Percentiles rank a stretch among this genome's conserved stretches.
Conservation (phyloP, 2,797 vertebrate species). For the Enoplosus armatus region DNA sequence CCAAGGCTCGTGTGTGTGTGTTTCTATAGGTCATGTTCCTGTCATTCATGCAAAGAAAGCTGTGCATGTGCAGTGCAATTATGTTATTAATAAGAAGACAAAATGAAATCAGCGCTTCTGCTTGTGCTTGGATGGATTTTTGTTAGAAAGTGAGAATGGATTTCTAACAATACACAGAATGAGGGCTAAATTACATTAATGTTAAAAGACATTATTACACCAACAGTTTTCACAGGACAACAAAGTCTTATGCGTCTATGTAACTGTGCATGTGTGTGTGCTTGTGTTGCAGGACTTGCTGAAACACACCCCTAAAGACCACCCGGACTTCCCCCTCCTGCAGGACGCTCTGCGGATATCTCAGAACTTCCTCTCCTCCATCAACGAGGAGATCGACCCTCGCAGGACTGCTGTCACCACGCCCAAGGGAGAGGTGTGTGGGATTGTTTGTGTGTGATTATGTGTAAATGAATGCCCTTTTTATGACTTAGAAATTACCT, state of each 20-base stretch:
- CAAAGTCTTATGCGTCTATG: background rate
- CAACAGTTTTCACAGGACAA: background rate
- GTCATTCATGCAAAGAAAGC: slow-evolving; percentile 35
- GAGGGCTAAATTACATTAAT: background rate
- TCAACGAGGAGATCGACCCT: slow-evolving; percentile 98
- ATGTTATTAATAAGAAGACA: background rate
- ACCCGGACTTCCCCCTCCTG: slow-evolving; percentile 95
- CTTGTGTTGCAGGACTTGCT: slow-evolving; percentile 89
- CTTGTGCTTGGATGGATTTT: background rate
- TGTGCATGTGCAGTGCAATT: background rate
- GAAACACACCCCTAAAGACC: slow-evolving; percentile 97
- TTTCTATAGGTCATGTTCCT: slow-evolving; percentile 25
- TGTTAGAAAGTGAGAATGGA: background rate
- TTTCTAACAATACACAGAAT: background rate
- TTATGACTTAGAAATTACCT: background rate
- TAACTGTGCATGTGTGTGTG: background rate
- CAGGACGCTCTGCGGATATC: slow-evolving; percentile 98
- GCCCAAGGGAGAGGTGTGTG: slow-evolving; percentile 95
- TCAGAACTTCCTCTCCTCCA: slow-evolving; percentile 98
- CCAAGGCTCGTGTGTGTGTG: background rate
- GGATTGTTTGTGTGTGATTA: background rate
- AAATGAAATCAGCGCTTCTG: slow-evolving; percentile 4
- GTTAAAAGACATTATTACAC: background rate
- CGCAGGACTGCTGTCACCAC: slow-evolving; percentile 96
- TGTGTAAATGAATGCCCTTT: background rate